Conservation (phyloP, 2,113 vertebrate genomes). For the Sardina pilchardus region DNA sequence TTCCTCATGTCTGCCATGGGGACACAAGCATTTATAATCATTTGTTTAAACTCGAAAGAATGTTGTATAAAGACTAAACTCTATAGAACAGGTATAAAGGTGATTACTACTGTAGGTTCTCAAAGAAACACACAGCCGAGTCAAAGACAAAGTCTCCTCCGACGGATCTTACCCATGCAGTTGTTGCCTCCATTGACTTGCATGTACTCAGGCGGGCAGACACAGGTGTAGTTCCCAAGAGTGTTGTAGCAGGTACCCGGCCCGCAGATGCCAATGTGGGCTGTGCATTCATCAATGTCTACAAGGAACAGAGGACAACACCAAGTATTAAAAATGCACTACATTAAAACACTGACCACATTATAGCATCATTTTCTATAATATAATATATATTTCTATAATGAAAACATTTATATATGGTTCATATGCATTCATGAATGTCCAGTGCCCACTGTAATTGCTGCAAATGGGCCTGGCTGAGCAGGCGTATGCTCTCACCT, state of each 20-base stretch:
- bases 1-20: conserved; percentile 81
- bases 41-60: too few species aligned
- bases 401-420: background rate
- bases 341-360: background rate
- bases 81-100: background rate
- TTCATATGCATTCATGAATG: background rate
- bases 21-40: background rate
- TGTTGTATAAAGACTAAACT: too few species aligned
- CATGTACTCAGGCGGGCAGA: conserved; percentile 92
- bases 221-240: conserved; percentile 90
- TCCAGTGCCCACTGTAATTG: background rate
- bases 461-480: background rate
- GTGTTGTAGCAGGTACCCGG: conserved; percentile 95
- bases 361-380: background rate
- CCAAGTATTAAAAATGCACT: background rate
- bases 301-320: background rate
- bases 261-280: conserved; percentile 85
- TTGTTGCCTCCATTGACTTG: conserved; percentile 90
- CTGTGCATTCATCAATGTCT: conserved; percentile 90
- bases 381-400: background rate
- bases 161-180: conserved; percentile 83
- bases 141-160: background rate
- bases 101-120: background rate
- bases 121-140: background rate
- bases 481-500: conserved; percentile 68